Base-by-base conservation (phyloP, 2,888 invertebrate genomes). In the Coecobrya sp. region DNA sequence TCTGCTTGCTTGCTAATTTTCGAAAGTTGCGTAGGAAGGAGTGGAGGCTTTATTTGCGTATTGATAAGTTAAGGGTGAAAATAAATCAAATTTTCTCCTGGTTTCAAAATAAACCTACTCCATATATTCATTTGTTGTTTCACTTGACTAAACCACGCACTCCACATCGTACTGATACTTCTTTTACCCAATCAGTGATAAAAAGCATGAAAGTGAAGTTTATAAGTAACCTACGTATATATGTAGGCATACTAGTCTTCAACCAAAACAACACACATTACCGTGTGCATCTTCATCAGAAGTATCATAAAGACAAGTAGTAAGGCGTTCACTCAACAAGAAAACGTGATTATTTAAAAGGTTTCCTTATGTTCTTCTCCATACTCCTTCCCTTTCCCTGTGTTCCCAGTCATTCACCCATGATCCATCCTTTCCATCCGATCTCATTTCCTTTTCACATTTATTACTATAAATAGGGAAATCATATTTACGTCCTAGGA, bases 311-410 rank as follows among this genome's bases (percentile, higher is more conserved):
- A 62, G 8, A 25, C n/a, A 10, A 62, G 19, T 10, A 55, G 55
- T 55, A 81, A 59, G 30, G 8, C 22, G 62, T 42, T 45, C 59
- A 82, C 19, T 82, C 42, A 82, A 62, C 82, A 82, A 82, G 82
- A 82, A 82, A 82, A 68, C 86, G 70, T 70, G 86, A 86, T 86
- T 65, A 86, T 68, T 86, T 52, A 68, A 86, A 85, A 70, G 86
- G 49, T 25, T 86, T 68, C 52, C 27, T 13, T 10, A 3, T 27
- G 59, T 76, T 76, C 36, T 81, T 81, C 59, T 52, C 59, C 19
- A 36, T 59, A 81, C 30, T 36, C 16, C 5, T 11, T 13, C n/a
- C 19, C 42, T 2, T 45, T 45, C 11, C n/a, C 22, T 45, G 16
- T 45, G 45, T 45, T 45, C 11, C 62, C 52, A 79, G 49, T 79